Conservation (phyloP, 1,140 invertebrate genomes). For the Gonatopus flavifemur region DNA sequence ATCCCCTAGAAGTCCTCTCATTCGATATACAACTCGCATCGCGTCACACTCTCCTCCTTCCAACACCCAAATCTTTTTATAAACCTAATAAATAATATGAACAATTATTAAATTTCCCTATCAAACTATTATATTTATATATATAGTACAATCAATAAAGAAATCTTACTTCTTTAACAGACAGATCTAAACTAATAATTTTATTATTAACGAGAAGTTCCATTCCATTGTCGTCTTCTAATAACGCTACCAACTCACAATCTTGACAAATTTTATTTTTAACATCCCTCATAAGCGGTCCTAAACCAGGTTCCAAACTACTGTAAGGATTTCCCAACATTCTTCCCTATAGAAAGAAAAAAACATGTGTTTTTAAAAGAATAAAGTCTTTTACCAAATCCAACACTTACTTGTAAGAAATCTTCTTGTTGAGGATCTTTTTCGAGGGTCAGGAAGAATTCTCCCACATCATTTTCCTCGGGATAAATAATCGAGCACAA, state of each 20-base stretch:
- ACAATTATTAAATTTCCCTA: constrained; percentile 3
- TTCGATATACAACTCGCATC: constrained; percentile 98
- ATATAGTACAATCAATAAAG: constrained; percentile 7
- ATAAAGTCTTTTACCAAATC: neutral
- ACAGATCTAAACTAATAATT: constrained; percentile 94
- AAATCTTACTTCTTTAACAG: constrained; percentile 82
- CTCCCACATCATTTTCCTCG: constrained; percentile 94
- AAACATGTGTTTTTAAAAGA: constrained; percentile 1
- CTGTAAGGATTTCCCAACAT: constrained; percentile 99
- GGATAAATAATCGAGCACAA: constrained; percentile 97
- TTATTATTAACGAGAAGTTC: constrained; percentile 98
- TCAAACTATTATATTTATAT: constrained; percentile 3
- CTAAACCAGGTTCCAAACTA: constrained; percentile 88
- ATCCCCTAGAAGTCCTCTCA: constrained; percentile 94
- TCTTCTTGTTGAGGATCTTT: constrained; percentile 99
- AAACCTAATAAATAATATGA: constrained; percentile 50
- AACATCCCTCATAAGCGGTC: constrained; percentile 95
- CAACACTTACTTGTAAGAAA: constrained; percentile 76
- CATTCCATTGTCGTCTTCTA: constrained; percentile 99
- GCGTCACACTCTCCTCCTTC: constrained; percentile 86
- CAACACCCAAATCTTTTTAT: constrained; percentile 83
- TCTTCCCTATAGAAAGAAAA: constrained; percentile 67
- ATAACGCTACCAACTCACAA: constrained; percentile 92
- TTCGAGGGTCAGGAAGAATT: constrained; percentile 95
- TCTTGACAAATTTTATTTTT: constrained; percentile 99